Conservation (phyloP, 1,140 invertebrate genomes). For the Tetramorium simillimum region DNA sequence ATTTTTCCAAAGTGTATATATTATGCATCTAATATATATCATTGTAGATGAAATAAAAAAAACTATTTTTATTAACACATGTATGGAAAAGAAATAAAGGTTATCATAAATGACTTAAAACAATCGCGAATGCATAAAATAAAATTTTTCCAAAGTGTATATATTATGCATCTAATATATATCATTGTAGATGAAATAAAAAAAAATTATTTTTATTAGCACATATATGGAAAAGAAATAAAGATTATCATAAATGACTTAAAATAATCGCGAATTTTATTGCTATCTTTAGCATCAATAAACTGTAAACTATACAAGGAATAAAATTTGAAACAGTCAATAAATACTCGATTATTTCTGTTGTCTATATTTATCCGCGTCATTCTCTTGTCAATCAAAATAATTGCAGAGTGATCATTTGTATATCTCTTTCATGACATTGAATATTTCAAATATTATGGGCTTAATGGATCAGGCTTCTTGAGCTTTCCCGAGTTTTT, state of each 20-base stretch:
- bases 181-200: not conserved
- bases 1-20: not conserved
- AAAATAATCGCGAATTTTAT: not conserved
- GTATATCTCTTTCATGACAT: not conserved
- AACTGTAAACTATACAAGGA: not conserved
- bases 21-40: not conserved
- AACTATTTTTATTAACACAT: not conserved
- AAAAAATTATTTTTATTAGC: not conserved
- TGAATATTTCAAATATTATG: not conserved
- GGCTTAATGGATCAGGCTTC: not conserved
- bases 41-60: not conserved
- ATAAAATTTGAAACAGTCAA: not conserved
- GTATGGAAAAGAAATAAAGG: not conserved
- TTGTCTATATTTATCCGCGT: not conserved
- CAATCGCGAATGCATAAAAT: no score
- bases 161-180: not conserved
- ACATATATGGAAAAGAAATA: not conserved
- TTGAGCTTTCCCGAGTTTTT: not conserved
- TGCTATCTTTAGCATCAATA: not conserved
- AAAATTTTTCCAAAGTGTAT: not conserved
- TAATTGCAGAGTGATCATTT: not conserved
- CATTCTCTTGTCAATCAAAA: not conserved
- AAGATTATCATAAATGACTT: not conserved
- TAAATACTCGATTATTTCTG: constrained; percentile 21
- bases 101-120: not conserved